phyloP scores from a whole-genome alignment of 64 coral and sea anemone genomes.

The Cladopsammia gracilis region DNA sequence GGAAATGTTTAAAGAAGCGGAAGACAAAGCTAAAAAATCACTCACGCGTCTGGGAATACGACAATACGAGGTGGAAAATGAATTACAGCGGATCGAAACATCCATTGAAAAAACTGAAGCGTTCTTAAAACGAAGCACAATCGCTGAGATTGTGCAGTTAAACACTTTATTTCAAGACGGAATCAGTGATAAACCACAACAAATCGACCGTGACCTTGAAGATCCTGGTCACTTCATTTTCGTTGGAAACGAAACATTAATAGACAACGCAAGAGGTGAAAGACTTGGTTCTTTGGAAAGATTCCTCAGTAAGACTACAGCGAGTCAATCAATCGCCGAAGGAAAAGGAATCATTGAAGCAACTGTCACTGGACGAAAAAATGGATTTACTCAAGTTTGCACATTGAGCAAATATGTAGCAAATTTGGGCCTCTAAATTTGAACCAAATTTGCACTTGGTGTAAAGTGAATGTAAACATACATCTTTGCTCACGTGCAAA shows the following conservation, averaged over 20 bases:
- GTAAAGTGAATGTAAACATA: no score
- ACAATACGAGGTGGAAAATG: not conserved
- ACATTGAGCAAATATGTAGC: no score
- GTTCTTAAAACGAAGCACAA: not conserved
- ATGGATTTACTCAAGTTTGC: no score
- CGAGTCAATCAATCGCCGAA: not conserved
- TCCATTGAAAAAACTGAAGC: not conserved
- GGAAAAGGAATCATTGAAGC: no score
- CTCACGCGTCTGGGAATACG: not conserved
- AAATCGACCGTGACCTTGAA: not conserved
- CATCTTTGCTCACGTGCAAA: no score
- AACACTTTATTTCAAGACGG: not conserved
- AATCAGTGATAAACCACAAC: not conserved
- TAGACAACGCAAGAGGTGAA: not conserved
- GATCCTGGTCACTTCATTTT: not conserved
- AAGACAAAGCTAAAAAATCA: not conserved
- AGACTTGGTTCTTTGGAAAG: not conserved
- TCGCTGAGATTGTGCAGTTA: not conserved
- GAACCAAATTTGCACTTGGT: no score
- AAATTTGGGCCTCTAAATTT: no score
- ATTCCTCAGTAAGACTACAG: not conserved
- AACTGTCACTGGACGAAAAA: no score
- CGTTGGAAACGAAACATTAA: not conserved
- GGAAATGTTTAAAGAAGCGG: not conserved
- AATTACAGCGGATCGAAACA: not conserved